Base-by-base conservation (phyloP, 2,113 vertebrate species). In the Neogale vison region DNA sequence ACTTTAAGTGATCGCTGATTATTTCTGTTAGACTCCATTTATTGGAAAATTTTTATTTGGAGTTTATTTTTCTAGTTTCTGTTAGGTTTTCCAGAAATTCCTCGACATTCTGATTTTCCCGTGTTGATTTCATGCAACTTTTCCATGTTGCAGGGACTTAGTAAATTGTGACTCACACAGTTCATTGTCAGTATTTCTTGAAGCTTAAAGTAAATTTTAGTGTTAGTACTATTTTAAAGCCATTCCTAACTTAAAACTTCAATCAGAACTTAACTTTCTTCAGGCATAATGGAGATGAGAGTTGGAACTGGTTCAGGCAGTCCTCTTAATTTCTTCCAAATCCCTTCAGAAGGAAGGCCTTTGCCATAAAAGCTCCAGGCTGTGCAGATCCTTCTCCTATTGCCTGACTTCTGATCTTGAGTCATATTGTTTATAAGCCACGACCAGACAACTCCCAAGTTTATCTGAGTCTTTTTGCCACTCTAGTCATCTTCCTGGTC, bases 1-100 rank as follows among this genome's bases (percentile, higher is more conserved):
- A 94, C 63, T 84, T 77, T 76, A 92, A 67, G 23, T 95, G 6
- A 5, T 45, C 31, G 88, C 83, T 79, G 0, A 50, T 87, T 24
- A 39, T 90, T 88, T 92, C 90, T 88, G 2, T 96, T 90, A 86
- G 57, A 23, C 15, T 88, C 61, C 65, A 45, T 57, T 96, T 90
- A 80, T 47, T 34, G 7, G 55, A 26, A 90, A 95, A 89, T 57
- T 52, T 89, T 6, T 39, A 61, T 61, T 34, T 83, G 18, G 36
- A 80, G 26, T 10, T 88, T 55, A 11, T 47, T 39, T 52, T 93
- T 67, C 47, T 79, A 52, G 55, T 96, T 95, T 97, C 45, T 77
- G 1, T 55, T 61, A 18, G 72, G 26, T 86, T 72, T 95, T 92
- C 39, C 18, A 88, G 39, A 20, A 36, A 79, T 82, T 92, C 45